Evolutionary conservation across 2,797 vertebrate species (phyloP).

Genomic region (Scarus forsteni): DNA sequence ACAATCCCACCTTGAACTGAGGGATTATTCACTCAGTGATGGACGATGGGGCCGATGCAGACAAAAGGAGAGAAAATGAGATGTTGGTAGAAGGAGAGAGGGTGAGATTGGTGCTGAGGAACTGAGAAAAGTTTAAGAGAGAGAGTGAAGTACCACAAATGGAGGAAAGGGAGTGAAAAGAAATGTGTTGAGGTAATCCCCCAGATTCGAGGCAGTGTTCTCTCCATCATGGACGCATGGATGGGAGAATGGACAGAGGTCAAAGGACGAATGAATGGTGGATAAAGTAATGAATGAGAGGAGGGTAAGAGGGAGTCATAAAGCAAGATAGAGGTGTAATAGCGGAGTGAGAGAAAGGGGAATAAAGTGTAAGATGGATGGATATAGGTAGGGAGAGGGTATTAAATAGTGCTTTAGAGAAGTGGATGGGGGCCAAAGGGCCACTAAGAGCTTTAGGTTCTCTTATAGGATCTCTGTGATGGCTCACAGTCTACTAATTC

Average conservation of each 20-base stretch:
- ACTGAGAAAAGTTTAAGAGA: slow-evolving; percentile 4
- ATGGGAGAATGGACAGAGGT: slow-evolving; percentile 48
- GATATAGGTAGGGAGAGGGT: slow-evolving; percentile 43
- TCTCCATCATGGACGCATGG: slow-evolving; percentile 52
- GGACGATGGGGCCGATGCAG: slow-evolving; percentile 12
- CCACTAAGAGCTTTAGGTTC: slow-evolving; percentile 44
- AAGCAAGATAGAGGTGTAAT: slow-evolving; percentile 41
- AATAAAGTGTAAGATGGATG: slow-evolving; percentile 61
- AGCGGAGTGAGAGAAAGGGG: slow-evolving; percentile 33
- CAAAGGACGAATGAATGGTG: slow-evolving; percentile 50
- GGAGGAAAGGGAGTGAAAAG: slow-evolving; percentile 14
- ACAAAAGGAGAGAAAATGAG: slow-evolving; percentile 43
- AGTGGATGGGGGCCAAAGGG: slow-evolving; percentile 58
- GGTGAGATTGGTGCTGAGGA: background rate
- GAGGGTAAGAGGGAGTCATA: slow-evolving; percentile 49
- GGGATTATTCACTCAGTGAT: slow-evolving; percentile 41
- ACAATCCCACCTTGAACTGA: slow-evolving; percentile 29
- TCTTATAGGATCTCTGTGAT: slow-evolving; percentile 26
- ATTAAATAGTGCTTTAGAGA: slow-evolving; percentile 61
- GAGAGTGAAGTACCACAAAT: slow-evolving; percentile 27
- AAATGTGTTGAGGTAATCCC: slow-evolving; percentile 58
- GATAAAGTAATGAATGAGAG: slow-evolving; percentile 58
- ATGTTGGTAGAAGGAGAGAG: slow-evolving; percentile 13
- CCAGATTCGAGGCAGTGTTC: slow-evolving; percentile 51
- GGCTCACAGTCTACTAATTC: slow-evolving; percentile 43